Percentiles rank a stretch among this genome's conserved stretches.
Evolutionary conservation across 2,113 vertebrate genomes (phyloP).

Genomic region (Ptilorrhoa leucosticta): DNA sequence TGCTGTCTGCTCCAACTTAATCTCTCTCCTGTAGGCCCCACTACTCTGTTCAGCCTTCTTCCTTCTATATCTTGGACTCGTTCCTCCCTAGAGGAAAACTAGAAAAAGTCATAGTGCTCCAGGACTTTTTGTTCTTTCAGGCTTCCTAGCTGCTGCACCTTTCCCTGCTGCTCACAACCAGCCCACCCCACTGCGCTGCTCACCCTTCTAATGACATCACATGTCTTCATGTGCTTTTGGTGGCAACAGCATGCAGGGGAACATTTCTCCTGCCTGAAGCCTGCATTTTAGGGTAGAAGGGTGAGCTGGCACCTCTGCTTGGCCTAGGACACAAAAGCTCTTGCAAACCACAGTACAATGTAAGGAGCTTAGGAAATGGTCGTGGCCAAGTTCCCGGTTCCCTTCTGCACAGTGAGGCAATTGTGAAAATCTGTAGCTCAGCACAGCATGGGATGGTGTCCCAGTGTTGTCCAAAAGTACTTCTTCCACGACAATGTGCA

Average conservation of each 20-base stretch:
- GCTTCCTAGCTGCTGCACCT: neutral
- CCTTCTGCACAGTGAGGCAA: neutral
- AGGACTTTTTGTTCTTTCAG: neutral
- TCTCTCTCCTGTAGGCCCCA: neutral
- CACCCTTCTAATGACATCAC: neutral
- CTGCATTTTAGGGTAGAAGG: neutral
- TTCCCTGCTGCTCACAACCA: neutral
- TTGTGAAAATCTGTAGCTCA: conserved; percentile 16
- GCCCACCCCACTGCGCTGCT: neutral
- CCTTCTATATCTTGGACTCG: neutral
- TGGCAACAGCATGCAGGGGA: neutral
- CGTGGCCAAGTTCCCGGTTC: neutral
- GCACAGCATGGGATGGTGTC: conserved; percentile 1
- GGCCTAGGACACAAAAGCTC: neutral
- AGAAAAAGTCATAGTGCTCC: neutral
- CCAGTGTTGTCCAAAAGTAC: neutral
- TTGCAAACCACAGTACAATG: neutral
- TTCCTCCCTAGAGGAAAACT: neutral
- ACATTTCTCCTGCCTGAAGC: neutral
- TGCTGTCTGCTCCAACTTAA: neutral
- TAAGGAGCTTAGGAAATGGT: conserved; percentile 1
- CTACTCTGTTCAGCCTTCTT: neutral
- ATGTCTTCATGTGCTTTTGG: neutral
- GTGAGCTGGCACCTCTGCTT: neutral
- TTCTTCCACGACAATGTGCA: neutral